Evolutionary conservation across 2,888 invertebrate species (phyloP), one percentile per base, ranked within the genome.

Genomic region (Caenorhabditis sinica): DNA sequence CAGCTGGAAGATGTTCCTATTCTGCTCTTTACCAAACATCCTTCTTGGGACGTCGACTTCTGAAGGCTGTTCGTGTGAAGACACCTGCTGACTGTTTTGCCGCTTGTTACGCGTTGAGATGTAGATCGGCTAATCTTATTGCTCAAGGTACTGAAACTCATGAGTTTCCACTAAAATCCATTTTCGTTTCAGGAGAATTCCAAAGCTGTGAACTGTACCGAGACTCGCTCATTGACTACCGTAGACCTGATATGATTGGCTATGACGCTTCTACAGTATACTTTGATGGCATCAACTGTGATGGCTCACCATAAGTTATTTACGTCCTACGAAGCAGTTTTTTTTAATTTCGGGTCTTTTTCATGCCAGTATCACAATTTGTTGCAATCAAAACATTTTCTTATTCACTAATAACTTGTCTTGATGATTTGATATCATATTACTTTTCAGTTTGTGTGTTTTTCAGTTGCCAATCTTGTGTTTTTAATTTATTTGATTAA

Each of bases 211-310:
- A 87, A 63, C 65, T 92, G 73, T 92, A 87, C 87, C 86, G 86
- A 5, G 92, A 92, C 85, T 91, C 92, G 3, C 83, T 92, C 23
- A 90, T 92, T 56, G 92, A 92, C 77, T 92, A 91, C 82, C 89
- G 92, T 53, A 63, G 88, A 68, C 88, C 91, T 20, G 90, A 92
- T 74, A 90, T 92, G 71, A 87, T 92, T 43, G 87, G 86, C 8
- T 92, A 89, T 66, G 91, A 91, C 36, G 85, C 89, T 15, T 84
- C 88, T 20, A 90, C 91, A 23, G 92, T 92, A 43, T 91, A 92
- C 83, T 92, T 92, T 63, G 92, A 92, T 73, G 90, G 91, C 20
- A 92, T 92, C 79, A 87, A 87, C 56, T 92, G 92, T 66, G 89
- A 92, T 45, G 88, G 88, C 43, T 63, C 71, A 15, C 76, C 72